Percentiles rank a stretch among this genome's conserved stretches.
Evolutionary conservation across 2,113 vertebrate genomes (phyloP).

Genomic region (Phocoena phocoena): DNA sequence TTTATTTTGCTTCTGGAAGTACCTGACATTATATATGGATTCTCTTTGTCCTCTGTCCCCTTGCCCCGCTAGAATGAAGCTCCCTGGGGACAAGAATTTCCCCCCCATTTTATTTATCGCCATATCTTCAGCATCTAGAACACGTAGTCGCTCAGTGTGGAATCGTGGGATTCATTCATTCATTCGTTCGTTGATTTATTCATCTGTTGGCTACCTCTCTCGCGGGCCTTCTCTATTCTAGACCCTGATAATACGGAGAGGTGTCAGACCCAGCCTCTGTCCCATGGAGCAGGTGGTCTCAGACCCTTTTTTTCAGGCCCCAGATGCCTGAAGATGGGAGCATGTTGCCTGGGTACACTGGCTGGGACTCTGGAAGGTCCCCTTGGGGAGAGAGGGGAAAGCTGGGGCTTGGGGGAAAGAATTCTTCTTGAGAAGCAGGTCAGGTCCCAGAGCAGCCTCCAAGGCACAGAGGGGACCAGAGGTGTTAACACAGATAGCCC

Average conservation of each 20-base stretch:
- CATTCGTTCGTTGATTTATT: neutral
- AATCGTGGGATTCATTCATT: neutral
- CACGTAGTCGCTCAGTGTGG: neutral
- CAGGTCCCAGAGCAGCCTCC: neutral
- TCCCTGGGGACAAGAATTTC: neutral
- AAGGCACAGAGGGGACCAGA: neutral
- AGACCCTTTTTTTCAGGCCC: neutral
- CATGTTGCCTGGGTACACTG: neutral
- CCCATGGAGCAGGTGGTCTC: neutral
- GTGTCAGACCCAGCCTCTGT: neutral
- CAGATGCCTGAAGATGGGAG: neutral
- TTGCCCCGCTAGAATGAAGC: neutral
- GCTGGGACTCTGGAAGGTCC: neutral
- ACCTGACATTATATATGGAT: neutral
- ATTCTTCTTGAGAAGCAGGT: neutral
- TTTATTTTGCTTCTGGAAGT: neutral
- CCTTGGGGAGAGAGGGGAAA: neutral
- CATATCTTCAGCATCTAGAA: neutral
- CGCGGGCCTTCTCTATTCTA: neutral
- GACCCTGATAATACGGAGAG: neutral
- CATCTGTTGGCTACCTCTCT: neutral
- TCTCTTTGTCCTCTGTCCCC: neutral
- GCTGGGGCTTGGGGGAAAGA: neutral
- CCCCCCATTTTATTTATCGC: neutral
- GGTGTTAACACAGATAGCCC: neutral